A percentile compares a stretch with the other conserved stretches of the same genome.
Conservation (phyloP, 1,140 invertebrate genomes). For the Carcinoscorpius rotundicauda region DNA sequence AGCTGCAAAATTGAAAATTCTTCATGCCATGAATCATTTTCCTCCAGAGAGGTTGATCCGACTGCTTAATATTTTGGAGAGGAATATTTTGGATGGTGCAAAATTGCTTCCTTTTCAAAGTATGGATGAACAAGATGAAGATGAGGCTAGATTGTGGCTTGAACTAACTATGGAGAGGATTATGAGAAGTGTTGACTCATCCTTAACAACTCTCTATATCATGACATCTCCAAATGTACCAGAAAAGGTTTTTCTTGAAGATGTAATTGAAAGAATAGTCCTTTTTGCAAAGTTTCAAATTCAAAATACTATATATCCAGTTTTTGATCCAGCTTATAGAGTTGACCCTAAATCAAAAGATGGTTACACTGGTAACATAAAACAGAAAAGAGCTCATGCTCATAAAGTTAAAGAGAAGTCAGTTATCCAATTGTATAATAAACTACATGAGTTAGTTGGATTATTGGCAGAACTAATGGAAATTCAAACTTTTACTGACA, state of each 20-base stretch:
- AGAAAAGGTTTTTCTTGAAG: conserved; percentile 84
- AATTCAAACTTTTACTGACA: conserved; percentile 82
- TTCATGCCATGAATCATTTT: conserved; percentile 65
- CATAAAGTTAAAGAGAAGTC: conserved; percentile 55
- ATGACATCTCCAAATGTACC: conserved; percentile 92
- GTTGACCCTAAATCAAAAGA: conserved; percentile 48
- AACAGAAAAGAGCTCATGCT: conserved; percentile 50
- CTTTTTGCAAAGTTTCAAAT: conserved; percentile 92
- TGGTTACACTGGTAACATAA: conserved; percentile 37
- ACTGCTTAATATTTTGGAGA: conserved; percentile 73
- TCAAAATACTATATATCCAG: conserved; percentile 92
- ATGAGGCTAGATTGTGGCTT: conserved; percentile 72
- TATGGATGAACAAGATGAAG: conserved; percentile 65
- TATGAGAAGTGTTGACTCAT: conserved; percentile 74
- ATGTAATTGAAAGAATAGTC: conserved; percentile 92
- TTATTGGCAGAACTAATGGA: conserved; percentile 79
- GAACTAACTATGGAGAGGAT: conserved; percentile 82
- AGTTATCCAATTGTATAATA: conserved; percentile 76
- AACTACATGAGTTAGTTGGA: conserved; percentile 77
- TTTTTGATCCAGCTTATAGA: conserved; percentile 92
- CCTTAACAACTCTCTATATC: conserved; percentile 71
- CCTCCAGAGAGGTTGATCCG: conserved; percentile 75
- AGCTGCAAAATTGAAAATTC: conserved; percentile 79
- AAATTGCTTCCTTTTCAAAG: conserved; percentile 66
- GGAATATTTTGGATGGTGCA: conserved; percentile 81